Evolutionary conservation across 2,888 invertebrate species (phyloP).

Genomic region (Homarus gammarus): DNA sequence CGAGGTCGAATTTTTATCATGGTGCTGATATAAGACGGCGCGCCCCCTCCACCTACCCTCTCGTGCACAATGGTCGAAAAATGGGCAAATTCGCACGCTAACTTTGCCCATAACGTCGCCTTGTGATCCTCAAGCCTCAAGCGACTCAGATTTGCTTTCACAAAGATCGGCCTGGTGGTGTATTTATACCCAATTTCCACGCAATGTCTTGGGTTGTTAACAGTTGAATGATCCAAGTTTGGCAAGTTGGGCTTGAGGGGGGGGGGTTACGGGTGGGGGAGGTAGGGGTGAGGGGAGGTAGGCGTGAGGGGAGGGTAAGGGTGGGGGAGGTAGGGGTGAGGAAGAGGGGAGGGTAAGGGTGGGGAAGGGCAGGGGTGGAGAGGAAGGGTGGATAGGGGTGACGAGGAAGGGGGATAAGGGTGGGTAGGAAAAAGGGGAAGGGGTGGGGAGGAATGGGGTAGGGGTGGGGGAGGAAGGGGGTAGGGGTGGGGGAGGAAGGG

Average conservation of each 20-base stretch:
- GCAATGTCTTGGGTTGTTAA: background rate
- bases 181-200: background rate
- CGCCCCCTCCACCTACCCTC: background rate
- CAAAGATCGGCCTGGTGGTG: background rate
- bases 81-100: conserved; percentile 1
- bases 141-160: background rate
- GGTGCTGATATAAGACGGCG: no score
- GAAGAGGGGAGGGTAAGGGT: background rate
- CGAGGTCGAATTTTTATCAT: no score
- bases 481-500: background rate
- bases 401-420: no score
- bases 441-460: no score
- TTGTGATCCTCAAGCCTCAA: background rate
- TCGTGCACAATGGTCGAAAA: background rate
- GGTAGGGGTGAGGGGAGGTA: background rate
- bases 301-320: background rate
- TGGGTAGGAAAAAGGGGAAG: no score
- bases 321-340: background rate
- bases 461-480: background rate
- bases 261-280: no score
- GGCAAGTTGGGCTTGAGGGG: background rate
- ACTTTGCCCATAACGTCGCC: background rate
- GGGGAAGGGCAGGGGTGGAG: no score
- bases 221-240: background rate
- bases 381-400: background rate